A percentile compares a stretch with the other conserved stretches of the same genome.
Evolutionary conservation across 2,888 invertebrate species (phyloP).

Genomic region (Orchesella flavescens): DNA sequence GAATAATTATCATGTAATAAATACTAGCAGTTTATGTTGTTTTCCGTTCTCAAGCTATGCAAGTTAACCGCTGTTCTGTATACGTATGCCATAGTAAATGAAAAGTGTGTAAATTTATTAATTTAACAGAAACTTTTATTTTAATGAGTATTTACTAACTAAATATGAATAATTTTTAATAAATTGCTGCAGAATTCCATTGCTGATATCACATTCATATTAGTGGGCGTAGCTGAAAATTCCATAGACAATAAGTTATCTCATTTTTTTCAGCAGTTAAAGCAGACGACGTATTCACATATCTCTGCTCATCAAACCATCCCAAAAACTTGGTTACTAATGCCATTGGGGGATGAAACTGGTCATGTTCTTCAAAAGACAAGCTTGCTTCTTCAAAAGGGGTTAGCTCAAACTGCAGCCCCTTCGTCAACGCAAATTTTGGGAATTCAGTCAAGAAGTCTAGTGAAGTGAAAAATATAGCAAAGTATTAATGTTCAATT

Average conservation of each 20-base stretch:
- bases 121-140: no score
- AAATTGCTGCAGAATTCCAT: no score
- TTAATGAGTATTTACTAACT: no score
- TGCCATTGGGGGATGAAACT: slow-evolving; percentile 52
- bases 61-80: no score
- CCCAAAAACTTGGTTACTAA: slow-evolving; percentile 53
- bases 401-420: slow-evolving; percentile 45
- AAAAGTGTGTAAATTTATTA: no score
- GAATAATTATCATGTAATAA: no score
- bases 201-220: no score
- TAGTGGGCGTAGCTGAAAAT: slow-evolving; percentile 42
- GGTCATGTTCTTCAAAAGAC: slow-evolving; percentile 42
- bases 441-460: slow-evolving; percentile 20
- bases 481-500: no score
- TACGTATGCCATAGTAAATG: no score
- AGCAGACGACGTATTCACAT: slow-evolving; percentile 49
- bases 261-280: slow-evolving; percentile 53
- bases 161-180: no score
- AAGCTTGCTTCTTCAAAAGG: slow-evolving; percentile 45
- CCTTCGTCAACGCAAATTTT: slow-evolving; percentile 48
- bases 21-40: no score
- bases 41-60: no score
- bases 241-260: slow-evolving; percentile 56
- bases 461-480: slow-evolving; percentile 2
- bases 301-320: slow-evolving; percentile 48